Evolutionary conservation across 2,888 invertebrate genomes (phyloP), one percentile per base, ranked within the genome.

Genomic region (Neocrepidodera transversa): DNA sequence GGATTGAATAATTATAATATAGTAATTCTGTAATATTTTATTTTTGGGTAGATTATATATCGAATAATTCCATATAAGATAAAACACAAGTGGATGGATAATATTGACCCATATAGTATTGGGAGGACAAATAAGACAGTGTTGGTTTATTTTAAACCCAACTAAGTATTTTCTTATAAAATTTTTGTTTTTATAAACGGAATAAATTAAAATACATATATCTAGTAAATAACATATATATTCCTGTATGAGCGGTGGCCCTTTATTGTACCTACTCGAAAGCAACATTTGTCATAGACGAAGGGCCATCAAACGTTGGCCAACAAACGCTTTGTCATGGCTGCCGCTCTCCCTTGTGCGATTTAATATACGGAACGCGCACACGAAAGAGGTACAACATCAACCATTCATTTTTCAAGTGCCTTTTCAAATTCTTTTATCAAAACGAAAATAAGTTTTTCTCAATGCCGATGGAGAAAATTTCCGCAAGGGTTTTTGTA

Each of bases 391-490:
- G 20, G 20, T n/a, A 14, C 42, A 32, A 47, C 35, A 45, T 35
- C 10, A 35, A 45, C 54, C 32, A 54, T 23, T 54, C 47, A 47
- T 54, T 54, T 43, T 54, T 45, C 54, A 47, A 45, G 36, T 47
- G 53, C 47, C 36, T 54, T 54, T 47, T 38, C 7, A 38, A 38
- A 14, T 14, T 14, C 10, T 10, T 38, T 38, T 38, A 17, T 38
- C 38, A 38, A 38, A 38, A 38, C 11, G 32, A 32, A 32, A 32
- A n/a, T 32, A 13, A 32, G 32, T 32, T 32, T 32, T 28, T 10
- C 7, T 7, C 23, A 7, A 5, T 5, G 23, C 23, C 23, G 7
- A 23, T 7, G 23, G 7, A 3, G 23, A 23, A n/a, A n/a, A n/a
- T n/a, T n/a, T n/a, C n/a, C n/a, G n/a, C n/a, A n/a, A n/a, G n/a